phyloP scores from a whole-genome alignment of 2,113 vertebrate species.

The Brachionichthys hirsutus region DNA sequence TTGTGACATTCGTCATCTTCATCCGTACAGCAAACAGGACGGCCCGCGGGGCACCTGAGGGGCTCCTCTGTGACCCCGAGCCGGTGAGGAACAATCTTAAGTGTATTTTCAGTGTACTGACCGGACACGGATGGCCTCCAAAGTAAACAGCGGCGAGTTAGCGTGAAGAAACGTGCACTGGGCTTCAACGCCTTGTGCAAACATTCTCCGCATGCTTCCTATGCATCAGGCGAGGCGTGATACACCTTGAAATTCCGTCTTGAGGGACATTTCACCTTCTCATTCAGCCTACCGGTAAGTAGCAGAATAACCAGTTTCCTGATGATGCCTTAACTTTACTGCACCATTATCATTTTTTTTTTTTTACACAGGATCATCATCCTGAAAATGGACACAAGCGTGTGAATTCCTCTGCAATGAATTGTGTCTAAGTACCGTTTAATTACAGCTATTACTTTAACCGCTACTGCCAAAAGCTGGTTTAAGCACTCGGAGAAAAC shows the following conservation, averaged over 20 bases:
- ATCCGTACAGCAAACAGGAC: constrained; percentile 49
- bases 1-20: constrained; percentile 66
- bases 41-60: constrained; percentile 46
- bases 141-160: constrained; percentile 62
- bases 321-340: no score
- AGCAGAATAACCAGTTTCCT: background rate
- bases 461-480: background rate
- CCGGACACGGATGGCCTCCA: constrained; percentile 72
- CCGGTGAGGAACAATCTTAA: constrained; percentile 36
- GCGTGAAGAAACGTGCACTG: constrained; percentile 51
- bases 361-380: no score
- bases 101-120: constrained; percentile 71
- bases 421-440: no score
- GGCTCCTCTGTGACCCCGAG: constrained; percentile 49
- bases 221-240: constrained; percentile 20
- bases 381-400: no score
- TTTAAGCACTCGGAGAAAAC: background rate
- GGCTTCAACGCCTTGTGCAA: constrained; percentile 64
- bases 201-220: constrained; percentile 58
- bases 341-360: no score
- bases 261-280: background rate
- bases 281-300: background rate
- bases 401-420: no score
- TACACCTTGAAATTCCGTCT: background rate
- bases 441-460: no score